Percentiles rank a stretch among this genome's conserved stretches.
Evolutionary conservation across 2,888 invertebrate species (phyloP).

Genomic region (Hemaris fuciformis): DNA sequence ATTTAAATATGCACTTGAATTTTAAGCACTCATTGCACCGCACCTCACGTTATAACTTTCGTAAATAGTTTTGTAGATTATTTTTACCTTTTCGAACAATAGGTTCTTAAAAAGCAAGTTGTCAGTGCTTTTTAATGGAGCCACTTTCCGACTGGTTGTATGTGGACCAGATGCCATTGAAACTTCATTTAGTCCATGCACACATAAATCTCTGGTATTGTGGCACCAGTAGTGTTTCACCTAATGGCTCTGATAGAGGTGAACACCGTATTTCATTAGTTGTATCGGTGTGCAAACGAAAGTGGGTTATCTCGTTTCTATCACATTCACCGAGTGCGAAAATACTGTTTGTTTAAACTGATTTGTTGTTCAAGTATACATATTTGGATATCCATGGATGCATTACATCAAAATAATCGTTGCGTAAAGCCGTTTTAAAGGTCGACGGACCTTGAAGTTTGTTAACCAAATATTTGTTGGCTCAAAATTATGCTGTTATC

Average conservation of each 20-base stretch:
- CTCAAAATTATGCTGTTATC: conserved; percentile 36
- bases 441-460: conserved; percentile 50
- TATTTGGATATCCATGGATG: neutral
- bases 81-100: neutral
- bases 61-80: neutral
- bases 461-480: conserved; percentile 52
- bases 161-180: neutral
- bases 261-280: conserved; percentile 17
- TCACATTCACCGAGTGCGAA: conserved; percentile 4
- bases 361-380: conserved; percentile 1
- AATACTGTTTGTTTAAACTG: neutral
- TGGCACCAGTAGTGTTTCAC: conserved; percentile 38
- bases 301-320: conserved; percentile 39
- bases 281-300: conserved; percentile 37
- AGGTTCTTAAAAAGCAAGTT: neutral
- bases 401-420: conserved; percentile 13
- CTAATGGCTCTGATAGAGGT: conserved; percentile 28
- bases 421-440: conserved; percentile 34
- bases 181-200: conserved; percentile 11
- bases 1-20: conserved; percentile 5
- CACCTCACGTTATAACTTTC: neutral
- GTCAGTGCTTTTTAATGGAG: neutral
- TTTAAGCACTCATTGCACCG: conserved; percentile 1
- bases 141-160: neutral
- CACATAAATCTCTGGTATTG: conserved; percentile 40